Percentiles rank a stretch among this genome's conserved stretches.
phyloP scores from a whole-genome alignment of 2,888 invertebrate genomes.

The Drosophila longiperda region DNA sequence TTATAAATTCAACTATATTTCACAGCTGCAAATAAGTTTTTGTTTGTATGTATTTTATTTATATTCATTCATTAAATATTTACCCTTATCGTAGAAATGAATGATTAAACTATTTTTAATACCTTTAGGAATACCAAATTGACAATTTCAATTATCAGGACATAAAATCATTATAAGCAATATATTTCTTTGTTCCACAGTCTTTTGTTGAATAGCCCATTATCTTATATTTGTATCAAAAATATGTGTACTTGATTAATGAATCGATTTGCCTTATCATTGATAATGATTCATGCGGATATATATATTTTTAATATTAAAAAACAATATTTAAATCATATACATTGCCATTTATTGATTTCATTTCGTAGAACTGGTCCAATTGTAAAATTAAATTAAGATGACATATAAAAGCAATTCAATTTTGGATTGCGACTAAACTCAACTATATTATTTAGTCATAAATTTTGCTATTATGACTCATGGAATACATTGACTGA shows the following conservation, averaged over 20 bases:
- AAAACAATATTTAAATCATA: neutral
- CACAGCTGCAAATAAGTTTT: neutral
- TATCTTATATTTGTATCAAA: neutral
- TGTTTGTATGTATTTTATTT: neutral
- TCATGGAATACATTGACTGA: neutral
- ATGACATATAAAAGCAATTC: neutral
- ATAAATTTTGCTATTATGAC: neutral
- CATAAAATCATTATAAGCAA: neutral
- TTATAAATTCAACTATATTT: neutral
- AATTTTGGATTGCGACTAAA: neutral
- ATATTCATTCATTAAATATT: conserved; percentile 1
- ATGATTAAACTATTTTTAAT: neutral
- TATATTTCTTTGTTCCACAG: neutral
- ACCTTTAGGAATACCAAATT: neutral
- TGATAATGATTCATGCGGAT: neutral
- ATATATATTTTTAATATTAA: neutral
- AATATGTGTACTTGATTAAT: neutral
- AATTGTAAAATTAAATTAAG: neutral
- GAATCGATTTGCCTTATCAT: neutral
- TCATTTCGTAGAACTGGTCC: neutral
- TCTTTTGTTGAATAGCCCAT: neutral
- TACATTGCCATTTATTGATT: neutral
- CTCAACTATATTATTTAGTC: neutral
- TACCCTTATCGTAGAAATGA: neutral
- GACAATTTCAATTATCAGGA: neutral